Base-by-base conservation (phyloP, 2,888 invertebrate species). In the Micoletzkya japonica region DNA sequence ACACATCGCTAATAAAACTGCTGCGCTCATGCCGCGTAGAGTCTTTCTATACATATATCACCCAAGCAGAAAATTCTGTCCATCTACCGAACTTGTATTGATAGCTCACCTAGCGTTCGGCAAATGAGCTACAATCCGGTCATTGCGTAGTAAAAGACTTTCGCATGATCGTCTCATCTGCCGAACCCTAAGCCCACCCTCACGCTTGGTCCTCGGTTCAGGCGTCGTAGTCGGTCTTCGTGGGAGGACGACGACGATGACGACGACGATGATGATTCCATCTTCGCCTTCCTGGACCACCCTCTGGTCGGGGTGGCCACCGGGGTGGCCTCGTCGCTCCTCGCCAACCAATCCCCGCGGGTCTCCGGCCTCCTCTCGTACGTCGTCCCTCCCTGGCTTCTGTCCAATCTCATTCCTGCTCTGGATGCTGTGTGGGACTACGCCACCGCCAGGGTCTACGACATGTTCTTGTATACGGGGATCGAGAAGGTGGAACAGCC, bases 281-380 rank as follows among this genome's bases (percentile, higher is more conserved):
- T 37, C 54, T 2, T n/a, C 49, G 39, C 54, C 64, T 28, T 66
- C 64, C 54, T 66, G 4, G 37, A 52, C 7, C 64, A 66, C n/a
- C 64, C 64, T 1, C 64, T 66, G 14, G 39, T 66, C 2, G 64
- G 64, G 34, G 28, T 66, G 0, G 64, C 64, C 20, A 30, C 64
- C 7, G 64, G 54, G 17, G 64, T 54, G 26, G 64, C 64, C 17
- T 66, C 64, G 6, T 14, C 37, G 37, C 17, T 66, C 36, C 30
- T 66, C 54, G 44, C 26, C 7, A 36, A 52, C 28, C 32, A 24
- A 1, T 24, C 24, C 2, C 24, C 50, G 1, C 34, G 36, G 4
- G 6, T 37, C 2, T 28, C 39, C 54, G 44, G 44, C 0, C 28
- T 66, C 54, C 3, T 66, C 14, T 37, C 64, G 28, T 66, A 66